phyloP scores from a whole-genome alignment of 2,113 vertebrate genomes.

The Chunga burmeisteri region DNA sequence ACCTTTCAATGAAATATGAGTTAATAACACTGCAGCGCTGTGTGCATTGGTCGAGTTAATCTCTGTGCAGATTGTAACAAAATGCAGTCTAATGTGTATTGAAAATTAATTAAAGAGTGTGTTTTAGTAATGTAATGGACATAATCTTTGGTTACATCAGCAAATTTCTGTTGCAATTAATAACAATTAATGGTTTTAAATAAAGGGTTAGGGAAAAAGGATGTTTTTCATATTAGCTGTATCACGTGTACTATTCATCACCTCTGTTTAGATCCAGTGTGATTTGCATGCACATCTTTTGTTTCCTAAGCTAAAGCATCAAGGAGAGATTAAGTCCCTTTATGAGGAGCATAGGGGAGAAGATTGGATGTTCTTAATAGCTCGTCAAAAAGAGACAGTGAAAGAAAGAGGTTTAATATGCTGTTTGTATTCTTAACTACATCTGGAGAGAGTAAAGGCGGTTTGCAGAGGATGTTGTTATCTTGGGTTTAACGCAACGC shows the following conservation, averaged over 20 bases:
- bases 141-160: constrained; percentile 41
- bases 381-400: constrained; percentile 41
- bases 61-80: constrained; percentile 36
- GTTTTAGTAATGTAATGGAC: constrained; percentile 26
- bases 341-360: constrained; percentile 19
- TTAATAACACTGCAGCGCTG: constrained; percentile 41
- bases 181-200: constrained; percentile 51
- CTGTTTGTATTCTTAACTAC: constrained; percentile 47
- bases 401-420: constrained; percentile 43
- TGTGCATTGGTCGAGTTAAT: constrained; percentile 46
- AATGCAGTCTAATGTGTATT: constrained; percentile 61
- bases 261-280: constrained; percentile 9
- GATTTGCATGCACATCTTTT: constrained; percentile 36
- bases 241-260: background rate
- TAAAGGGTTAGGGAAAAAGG: background rate
- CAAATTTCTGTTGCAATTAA: constrained; percentile 60
- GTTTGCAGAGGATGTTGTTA: background rate
- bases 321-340: constrained; percentile 48
- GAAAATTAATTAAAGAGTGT: constrained; percentile 61
- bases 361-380: constrained; percentile 50
- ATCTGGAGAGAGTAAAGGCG: background rate
- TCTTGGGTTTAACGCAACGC: background rate
- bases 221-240: constrained; percentile 11
- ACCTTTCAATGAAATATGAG: constrained; percentile 67
- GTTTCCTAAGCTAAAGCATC: constrained; percentile 43